Evolutionary conservation across 2,797 vertebrate genomes (phyloP), one percentile per base, ranked within the genome.

Genomic region (Fringilla coelebs): DNA sequence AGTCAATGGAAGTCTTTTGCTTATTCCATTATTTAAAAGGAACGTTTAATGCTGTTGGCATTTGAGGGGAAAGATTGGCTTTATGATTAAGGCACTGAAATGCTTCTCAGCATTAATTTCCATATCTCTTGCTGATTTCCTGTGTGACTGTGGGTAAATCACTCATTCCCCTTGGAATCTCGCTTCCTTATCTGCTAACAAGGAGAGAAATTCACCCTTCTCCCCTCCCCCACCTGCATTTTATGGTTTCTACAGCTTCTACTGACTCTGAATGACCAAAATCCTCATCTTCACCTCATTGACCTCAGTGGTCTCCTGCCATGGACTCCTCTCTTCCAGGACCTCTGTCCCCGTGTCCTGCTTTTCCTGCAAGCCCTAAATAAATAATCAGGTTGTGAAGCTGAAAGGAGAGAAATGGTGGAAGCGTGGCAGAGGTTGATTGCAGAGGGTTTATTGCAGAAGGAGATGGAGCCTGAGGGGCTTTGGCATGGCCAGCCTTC

Each of bases 31-130:
- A 67, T 67, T 94, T 76, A 67, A 92, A 89, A 84, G 62, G 81
- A 85, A 48, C 31, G 17, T 74, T 88, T 76, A 94, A 90, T 32
- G 34, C 83, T 87, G 74, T 79, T 95, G 93, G 95, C 86, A 89
- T 89, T 90, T 76, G 93, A 93, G 72, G 61, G 74, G 40, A 81
- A 93, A 89, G 92, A 95, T 65, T 93, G 9, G 86, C 74, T 93
- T 93, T 90, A 61, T 90, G 92, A 92, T 94, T 85, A 82, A 95
- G 84, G 83, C 85, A 22, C 74, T 66, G 78, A 79, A 94, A 86
- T 62, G 62, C 58, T 94, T 45, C 91, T 94, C 80, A 88, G 94
- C 88, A 87, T 94, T 91, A 49, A 94, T 95, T 96, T 93, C 90
- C 83, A 46, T 84, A 45, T 89, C 77, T 96, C 85, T 71, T 71